Conservation (phyloP, 2,113 vertebrate genomes). For the Euleptes europaea region DNA sequence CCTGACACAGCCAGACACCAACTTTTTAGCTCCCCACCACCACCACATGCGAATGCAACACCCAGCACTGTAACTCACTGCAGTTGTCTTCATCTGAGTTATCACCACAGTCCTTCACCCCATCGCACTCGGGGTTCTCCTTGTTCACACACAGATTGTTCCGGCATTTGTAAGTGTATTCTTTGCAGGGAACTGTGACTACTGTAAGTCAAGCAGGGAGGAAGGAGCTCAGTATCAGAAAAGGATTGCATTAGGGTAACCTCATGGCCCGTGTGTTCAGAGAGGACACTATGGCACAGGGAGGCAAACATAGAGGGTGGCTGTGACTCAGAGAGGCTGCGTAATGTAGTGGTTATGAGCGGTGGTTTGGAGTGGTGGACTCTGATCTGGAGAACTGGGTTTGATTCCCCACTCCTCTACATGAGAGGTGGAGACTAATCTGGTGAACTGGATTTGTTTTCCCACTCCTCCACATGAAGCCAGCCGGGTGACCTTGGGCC, state of each 20-base stretch:
- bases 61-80: slow-evolving; percentile 66
- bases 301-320: no score
- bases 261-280: no score
- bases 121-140: slow-evolving; percentile 87
- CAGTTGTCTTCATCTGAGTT: slow-evolving; percentile 86
- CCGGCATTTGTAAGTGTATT: slow-evolving; percentile 80
- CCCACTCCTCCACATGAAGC: no score
- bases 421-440: no score
- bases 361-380: no score
- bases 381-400: no score
- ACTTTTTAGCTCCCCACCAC: fast-evolving
- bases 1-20: neutral
- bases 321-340: no score
- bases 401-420: no score
- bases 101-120: slow-evolving; percentile 80
- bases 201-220: neutral
- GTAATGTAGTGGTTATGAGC: no score
- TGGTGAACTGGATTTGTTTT: no score
- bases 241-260: neutral
- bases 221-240: neutral
- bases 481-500: no score
- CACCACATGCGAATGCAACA: neutral
- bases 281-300: neutral
- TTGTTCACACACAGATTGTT: slow-evolving; percentile 81
- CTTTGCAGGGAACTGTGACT: slow-evolving; percentile 64